phyloP scores from a whole-genome alignment of 2,113 vertebrate genomes.

The Eleginops maclovinus region DNA sequence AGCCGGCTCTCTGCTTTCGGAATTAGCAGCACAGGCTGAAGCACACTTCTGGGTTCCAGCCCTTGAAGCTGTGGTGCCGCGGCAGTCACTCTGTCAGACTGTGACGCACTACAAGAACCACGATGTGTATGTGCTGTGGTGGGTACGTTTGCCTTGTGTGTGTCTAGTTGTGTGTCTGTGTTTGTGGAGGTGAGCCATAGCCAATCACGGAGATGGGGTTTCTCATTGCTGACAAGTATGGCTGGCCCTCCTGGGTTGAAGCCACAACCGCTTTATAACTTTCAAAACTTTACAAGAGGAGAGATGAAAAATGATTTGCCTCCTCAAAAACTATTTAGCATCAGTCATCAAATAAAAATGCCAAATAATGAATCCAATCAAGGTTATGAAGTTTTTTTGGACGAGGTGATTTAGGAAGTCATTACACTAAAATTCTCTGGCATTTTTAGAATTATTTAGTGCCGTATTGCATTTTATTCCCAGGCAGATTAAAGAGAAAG shows the following conservation, averaged over 20 bases:
- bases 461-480: slow-evolving; percentile 24
- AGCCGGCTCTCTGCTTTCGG: slow-evolving; percentile 61
- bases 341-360: slow-evolving; percentile 58
- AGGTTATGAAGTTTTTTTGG: slow-evolving; percentile 1
- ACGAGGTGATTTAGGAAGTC: slow-evolving; percentile 38
- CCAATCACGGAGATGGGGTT: slow-evolving; percentile 74
- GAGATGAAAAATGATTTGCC: slow-evolving; percentile 57
- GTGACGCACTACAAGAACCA: slow-evolving; percentile 15
- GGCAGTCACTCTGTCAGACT: slow-evolving; percentile 6
- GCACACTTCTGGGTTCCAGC: slow-evolving; percentile 24
- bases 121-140: neutral
- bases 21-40: slow-evolving; percentile 50
- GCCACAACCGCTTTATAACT: slow-evolving; percentile 79
- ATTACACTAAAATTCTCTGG: slow-evolving; percentile 36
- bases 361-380: slow-evolving; percentile 66
- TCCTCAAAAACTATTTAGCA: slow-evolving; percentile 51
- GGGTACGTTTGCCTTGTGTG: neutral
- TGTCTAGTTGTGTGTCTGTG: neutral
- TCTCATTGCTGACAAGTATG: slow-evolving; percentile 66
- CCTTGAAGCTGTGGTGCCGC: slow-evolving; percentile 16
- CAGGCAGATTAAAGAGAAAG: slow-evolving; percentile 5
- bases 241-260: slow-evolving; percentile 64
- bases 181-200: slow-evolving; percentile 63
- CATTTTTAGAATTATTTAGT: slow-evolving; percentile 32
- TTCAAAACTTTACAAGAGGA: slow-evolving; percentile 51